phyloP scores from a whole-genome alignment of 1,140 invertebrate genomes.

The Drosophila quadrilineata region DNA sequence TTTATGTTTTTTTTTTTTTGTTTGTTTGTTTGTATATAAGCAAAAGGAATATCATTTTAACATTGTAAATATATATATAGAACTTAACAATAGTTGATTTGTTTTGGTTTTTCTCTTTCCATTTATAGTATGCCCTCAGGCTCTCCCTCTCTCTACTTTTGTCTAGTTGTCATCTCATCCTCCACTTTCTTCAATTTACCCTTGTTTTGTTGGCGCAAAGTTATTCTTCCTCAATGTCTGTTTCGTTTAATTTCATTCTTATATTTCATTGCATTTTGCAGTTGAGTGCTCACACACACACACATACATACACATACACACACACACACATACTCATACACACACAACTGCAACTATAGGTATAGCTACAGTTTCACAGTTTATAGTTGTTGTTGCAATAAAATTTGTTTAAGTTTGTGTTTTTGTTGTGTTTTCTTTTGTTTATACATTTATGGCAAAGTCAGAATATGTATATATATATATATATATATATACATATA shows the following conservation, averaged over 20 bases:
- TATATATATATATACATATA: slow-evolving; percentile 24
- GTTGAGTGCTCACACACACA: slow-evolving; percentile 23
- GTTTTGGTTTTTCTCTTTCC: slow-evolving; percentile 12
- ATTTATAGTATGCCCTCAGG: too few species aligned
- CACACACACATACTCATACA: slow-evolving; percentile 1
- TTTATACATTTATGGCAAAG: slow-evolving; percentile 54
- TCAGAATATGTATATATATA: slow-evolving; percentile 66
- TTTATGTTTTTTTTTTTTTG: slow-evolving; percentile 30
- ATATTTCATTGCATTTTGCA: too few species aligned
- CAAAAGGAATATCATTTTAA: slow-evolving; percentile 74
- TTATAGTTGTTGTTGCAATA: neutral
- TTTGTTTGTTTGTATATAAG: slow-evolving; percentile 54
- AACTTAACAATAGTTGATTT: slow-evolving; percentile 41
- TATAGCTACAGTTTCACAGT: neutral
- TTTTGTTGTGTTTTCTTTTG: neutral
- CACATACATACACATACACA: neutral
- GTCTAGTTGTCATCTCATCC: slow-evolving; percentile 7
- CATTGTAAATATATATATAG: slow-evolving; percentile 52
- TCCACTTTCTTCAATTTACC: slow-evolving; percentile 15
- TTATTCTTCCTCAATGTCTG: too few species aligned
- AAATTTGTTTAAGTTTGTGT: slow-evolving; percentile 1
- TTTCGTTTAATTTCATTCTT: slow-evolving; percentile 23
- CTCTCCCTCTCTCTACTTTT: slow-evolving; percentile 21
- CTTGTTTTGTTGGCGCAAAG: slow-evolving; percentile 19
- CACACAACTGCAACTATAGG: neutral